Evolutionary conservation across 2,797 vertebrate species (phyloP).

Genomic region (Gymnothorax javanicus): DNA sequence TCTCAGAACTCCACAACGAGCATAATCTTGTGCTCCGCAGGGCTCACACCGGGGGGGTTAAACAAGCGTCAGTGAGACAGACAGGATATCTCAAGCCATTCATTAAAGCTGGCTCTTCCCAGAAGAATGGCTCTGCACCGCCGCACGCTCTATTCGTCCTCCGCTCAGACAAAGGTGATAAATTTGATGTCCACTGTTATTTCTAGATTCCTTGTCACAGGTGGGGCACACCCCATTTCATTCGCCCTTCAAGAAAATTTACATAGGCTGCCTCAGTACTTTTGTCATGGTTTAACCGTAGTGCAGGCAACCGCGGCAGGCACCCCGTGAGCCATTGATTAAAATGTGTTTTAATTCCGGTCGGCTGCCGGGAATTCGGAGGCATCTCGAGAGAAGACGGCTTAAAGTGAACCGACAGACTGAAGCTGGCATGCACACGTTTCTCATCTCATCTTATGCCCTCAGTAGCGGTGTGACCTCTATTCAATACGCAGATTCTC

Average conservation of each 20-base stretch:
- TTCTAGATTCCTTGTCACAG: slow-evolving; percentile 12
- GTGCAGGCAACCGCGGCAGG: background rate
- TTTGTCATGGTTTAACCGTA: background rate
- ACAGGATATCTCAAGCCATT: slow-evolving; percentile 6
- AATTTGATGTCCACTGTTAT: slow-evolving; percentile 25
- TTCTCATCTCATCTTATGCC: background rate
- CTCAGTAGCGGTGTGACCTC: slow-evolving; percentile 6
- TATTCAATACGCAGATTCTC: background rate
- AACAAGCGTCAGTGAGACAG: slow-evolving; percentile 19
- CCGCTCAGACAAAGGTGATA: slow-evolving; percentile 26
- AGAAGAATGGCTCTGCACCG: slow-evolving; percentile 17
- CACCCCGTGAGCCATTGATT: slow-evolving; percentile 10
- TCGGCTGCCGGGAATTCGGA: background rate
- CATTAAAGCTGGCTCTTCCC: slow-evolving; percentile 22
- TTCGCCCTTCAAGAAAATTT: slow-evolving; percentile 22
- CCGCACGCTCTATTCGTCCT: background rate
- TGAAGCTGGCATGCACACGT: background rate
- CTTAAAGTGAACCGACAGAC: background rate
- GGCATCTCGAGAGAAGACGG: background rate
- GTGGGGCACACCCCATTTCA: slow-evolving; percentile 24
- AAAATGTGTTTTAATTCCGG: slow-evolving; percentile 14
- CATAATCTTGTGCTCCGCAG: background rate
- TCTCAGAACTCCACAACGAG: background rate
- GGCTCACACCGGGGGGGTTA: slow-evolving; percentile 13
- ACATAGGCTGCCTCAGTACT: background rate